Evolutionary conservation across 2,888 invertebrate genomes (phyloP).

Genomic region (Tenthredo notha): DNA sequence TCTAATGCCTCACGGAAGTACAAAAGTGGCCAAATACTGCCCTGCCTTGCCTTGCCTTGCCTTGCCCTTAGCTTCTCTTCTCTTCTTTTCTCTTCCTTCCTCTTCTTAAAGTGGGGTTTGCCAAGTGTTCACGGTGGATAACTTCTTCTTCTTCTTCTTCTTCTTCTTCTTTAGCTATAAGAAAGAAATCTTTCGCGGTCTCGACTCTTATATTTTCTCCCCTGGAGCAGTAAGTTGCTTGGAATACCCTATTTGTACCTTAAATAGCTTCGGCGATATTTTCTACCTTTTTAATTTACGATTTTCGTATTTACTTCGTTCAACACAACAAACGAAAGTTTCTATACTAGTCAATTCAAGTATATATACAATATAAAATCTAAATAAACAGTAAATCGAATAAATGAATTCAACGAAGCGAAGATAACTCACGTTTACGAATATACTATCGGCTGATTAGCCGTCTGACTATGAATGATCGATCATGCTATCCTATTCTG

Average conservation of each 20-base stretch:
- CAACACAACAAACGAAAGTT: background rate
- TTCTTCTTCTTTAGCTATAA: conserved; percentile 36
- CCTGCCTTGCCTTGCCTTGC: background rate
- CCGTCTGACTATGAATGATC: conserved; percentile 14
- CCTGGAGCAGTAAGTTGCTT: background rate
- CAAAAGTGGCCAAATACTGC: conserved; percentile 49
- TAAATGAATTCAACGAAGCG: background rate
- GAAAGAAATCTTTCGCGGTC: conserved; percentile 44
- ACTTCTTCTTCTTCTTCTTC: conserved; percentile 46
- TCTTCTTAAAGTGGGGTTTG: conserved; percentile 5
- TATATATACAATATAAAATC: no score
- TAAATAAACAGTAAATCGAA: background rate
- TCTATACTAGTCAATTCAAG: no score
- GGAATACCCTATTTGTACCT: background rate
- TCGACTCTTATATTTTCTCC: conserved; percentile 24
- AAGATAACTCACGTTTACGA: conserved; percentile 26
- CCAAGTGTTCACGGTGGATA: conserved; percentile 52
- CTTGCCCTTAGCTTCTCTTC: background rate
- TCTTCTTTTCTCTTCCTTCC: background rate
- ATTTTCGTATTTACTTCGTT: background rate
- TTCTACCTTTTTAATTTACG: background rate
- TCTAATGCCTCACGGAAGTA: conserved; percentile 50
- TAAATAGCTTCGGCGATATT: background rate
- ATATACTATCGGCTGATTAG: conserved; percentile 11
- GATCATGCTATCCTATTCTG: conserved; percentile 1